phyloP scores from a whole-genome alignment of 1,140 invertebrate genomes.

The Conus betulinus region DNA sequence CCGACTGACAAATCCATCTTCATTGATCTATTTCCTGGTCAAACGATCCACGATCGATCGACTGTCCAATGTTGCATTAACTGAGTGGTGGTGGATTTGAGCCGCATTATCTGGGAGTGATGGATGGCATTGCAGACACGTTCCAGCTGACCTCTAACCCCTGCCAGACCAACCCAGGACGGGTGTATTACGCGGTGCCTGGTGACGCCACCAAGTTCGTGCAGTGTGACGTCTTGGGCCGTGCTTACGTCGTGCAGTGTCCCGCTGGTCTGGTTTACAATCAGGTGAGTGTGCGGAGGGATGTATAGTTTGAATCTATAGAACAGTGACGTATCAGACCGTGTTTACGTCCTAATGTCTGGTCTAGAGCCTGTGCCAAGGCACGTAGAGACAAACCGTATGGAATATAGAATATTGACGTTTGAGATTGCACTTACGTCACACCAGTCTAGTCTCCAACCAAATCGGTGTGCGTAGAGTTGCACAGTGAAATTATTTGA shows the following conservation, averaged over 20 bases:
- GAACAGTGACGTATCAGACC: background rate
- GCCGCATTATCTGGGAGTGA: too few relatives aligned
- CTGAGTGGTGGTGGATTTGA: too few relatives aligned
- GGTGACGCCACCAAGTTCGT: conserved; percentile 47
- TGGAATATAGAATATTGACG: too few relatives aligned
- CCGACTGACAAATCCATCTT: too few relatives aligned
- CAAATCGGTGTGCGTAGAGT: too few relatives aligned
- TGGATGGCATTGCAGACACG: background rate
- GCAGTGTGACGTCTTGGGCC: conserved; percentile 50
- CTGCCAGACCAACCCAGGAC: conserved; percentile 8
- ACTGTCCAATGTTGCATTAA: too few relatives aligned
- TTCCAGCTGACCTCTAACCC: conserved; percentile 30
- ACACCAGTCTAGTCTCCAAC: too few relatives aligned
- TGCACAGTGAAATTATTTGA: too few relatives aligned
- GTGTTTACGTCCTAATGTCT: background rate
- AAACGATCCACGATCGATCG: too few relatives aligned
- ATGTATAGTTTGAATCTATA: background rate
- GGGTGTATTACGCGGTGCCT: conserved; percentile 21
- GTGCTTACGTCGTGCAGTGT: conserved; percentile 52
- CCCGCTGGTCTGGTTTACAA: conserved; percentile 43
- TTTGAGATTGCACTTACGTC: too few relatives aligned
- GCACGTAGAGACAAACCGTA: background rate
- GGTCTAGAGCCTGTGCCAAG: background rate
- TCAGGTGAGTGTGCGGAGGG: conserved; percentile 19
- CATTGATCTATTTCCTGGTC: background rate